These are phyloP conservation scores for Drosophila obscura DNA, from an alignment of 1,140 invertebrate genomes.

Conservation along the genomic window DNA sequence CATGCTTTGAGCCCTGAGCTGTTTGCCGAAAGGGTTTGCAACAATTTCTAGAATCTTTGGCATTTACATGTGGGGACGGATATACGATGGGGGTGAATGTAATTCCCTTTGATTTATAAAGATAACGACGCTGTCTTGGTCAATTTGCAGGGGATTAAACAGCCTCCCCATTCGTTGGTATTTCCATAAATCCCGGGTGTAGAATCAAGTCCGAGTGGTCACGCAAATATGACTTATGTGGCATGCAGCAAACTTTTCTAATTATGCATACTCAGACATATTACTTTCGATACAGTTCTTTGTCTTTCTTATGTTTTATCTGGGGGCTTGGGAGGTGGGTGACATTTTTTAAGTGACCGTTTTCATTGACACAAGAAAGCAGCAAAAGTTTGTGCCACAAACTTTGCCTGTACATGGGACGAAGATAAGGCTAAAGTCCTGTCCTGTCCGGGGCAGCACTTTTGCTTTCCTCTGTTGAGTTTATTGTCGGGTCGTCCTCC, in stretches of 20 bases:
- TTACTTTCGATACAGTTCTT: constrained; percentile 41
- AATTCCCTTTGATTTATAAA: constrained; percentile 83
- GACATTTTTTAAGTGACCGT: constrained; percentile 76
- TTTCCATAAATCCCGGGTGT: constrained; percentile 59
- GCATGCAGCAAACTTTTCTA: constrained; percentile 44
- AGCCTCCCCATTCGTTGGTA: constrained; percentile 15
- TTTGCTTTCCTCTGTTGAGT: constrained; percentile 45
- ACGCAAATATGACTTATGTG: constrained; percentile 68
- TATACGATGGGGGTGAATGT: constrained; percentile 35
- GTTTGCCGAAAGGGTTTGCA: constrained; percentile 62
- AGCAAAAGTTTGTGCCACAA: constrained; percentile 55
- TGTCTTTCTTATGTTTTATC: constrained; percentile 24
- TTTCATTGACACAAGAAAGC: constrained; percentile 53
- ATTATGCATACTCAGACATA: constrained; percentile 51
- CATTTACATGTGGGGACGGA: constrained; percentile 30
- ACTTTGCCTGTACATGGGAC: constrained; percentile 53
- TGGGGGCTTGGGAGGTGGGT: constrained; percentile 12
- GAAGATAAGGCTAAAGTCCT: constrained; percentile 63
- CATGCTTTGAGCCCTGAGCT: constrained; percentile 36
- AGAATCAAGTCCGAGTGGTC: constrained; percentile 44
- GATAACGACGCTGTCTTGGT: constrained; percentile 75
- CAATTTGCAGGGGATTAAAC: constrained; percentile 56
- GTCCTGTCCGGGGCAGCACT: constrained; percentile 22
- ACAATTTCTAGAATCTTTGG: constrained; percentile 63
- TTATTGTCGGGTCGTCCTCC: constrained; percentile 55